Base-by-base conservation (phyloP, 2,113 vertebrate genomes). In the Siphamia tubifer region DNA sequence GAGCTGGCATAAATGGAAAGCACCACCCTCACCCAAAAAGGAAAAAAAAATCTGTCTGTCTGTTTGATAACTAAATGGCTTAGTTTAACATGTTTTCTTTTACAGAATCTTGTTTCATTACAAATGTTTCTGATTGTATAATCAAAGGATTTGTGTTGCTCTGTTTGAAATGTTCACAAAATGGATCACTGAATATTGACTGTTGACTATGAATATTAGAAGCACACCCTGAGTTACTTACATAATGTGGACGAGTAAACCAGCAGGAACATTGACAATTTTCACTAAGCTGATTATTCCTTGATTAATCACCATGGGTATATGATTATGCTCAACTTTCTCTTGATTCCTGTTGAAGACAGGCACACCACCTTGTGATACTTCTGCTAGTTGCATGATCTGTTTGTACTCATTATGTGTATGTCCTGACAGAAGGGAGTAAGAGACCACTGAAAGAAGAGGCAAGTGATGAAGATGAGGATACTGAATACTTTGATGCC, bases 401-500 rank as follows among this genome's bases (percentile, higher is more conserved):
- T 55, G 35, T 74, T 36, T 28, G 32, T 21, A 62, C 23, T 49
- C 17, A 70, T 32, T 39, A 62, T 54, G 4, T 30, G 3, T 74
- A 57, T 73, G 19, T 74, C 30, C 24, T 9, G 7, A 35, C 65
- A 60, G 49, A 81, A 93, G 94, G 93, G 88, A 92, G 89, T n/a
- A 90, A 86, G 75, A 92, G 91, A 83, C 84, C 91, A 32, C 83
- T 72, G 35, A 97, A 96, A 93, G 96, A 94, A 74, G 96, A 98
- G 47, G 94, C 95, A 68, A 99, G 98, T 92, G 98, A 99, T 72
- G 98, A 99, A 96, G 98, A 99, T 96, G 98, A 99, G 86, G 96
- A 98, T 91, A 98, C 96, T 0, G 97, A 99, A 82, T 99, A 94
- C 81, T 99, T 99, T n/a, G 98, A 99, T n/a, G 98, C 98, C 93